These are phyloP conservation scores for Megaptera novaeangliae DNA, from an alignment of 2,113 vertebrate species.

Conservation along the genomic window DNA sequence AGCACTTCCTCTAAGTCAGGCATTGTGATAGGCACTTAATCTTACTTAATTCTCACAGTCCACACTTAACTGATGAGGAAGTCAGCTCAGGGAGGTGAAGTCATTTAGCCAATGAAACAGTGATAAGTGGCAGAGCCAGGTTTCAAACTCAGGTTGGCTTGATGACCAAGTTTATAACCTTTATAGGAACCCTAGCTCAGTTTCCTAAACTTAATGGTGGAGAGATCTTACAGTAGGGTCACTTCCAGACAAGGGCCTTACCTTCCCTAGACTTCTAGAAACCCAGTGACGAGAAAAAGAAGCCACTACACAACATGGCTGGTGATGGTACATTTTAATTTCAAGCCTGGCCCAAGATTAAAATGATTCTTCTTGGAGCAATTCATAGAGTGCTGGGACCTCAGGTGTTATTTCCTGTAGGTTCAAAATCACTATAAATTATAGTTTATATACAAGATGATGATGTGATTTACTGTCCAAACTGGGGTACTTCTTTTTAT, in stretches of 20 bases:
- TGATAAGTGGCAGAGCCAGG: neutral
- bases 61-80: neutral
- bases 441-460: neutral
- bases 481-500: neutral
- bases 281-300: neutral
- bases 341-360: neutral
- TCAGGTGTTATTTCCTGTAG: neutral
- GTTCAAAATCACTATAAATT: neutral
- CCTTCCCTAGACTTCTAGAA: neutral
- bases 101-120: neutral
- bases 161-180: neutral
- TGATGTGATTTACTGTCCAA: neutral
- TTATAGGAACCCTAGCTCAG: neutral
- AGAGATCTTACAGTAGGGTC: too few relatives aligned
- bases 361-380: slow-evolving; percentile 3
- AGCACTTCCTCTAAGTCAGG: neutral
- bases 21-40: neutral
- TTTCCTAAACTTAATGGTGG: neutral
- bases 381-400: neutral
- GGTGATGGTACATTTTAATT: neutral
- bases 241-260: neutral
- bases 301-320: neutral
- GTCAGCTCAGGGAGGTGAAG: neutral
- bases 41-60: neutral
- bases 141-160: neutral